phyloP scores from a whole-genome alignment of 2,113 vertebrate species.

The Ceyx cyanopectus region DNA sequence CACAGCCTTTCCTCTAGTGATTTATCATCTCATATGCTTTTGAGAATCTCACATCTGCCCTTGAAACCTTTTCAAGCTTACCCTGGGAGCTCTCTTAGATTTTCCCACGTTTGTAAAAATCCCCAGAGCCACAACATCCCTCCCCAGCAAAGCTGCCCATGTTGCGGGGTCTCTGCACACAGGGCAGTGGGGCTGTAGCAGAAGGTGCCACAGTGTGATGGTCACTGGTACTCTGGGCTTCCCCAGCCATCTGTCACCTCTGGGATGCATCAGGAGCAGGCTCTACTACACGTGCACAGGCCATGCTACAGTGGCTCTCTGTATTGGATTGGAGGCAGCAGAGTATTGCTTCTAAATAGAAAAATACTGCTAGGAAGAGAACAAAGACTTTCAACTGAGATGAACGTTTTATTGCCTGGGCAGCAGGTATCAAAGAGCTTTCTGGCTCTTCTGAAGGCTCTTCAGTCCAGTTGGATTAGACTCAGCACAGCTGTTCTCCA shows the following conservation, averaged over 20 bases:
- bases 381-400: conserved; percentile 52
- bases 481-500: conserved; percentile 63
- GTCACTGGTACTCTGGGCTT: not conserved
- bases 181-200: not conserved
- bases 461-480: conserved; percentile 48
- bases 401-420: conserved; percentile 45
- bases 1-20: not conserved
- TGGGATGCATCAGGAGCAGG: not conserved
- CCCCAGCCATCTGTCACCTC: not conserved
- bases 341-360: not conserved
- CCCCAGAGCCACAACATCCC: not conserved
- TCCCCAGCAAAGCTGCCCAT: not conserved
- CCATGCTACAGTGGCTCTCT: not conserved
- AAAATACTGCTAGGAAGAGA: conserved; percentile 3
- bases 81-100: not conserved
- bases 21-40: not conserved
- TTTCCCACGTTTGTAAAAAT: not conserved
- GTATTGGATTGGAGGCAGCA: not conserved
- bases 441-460: conserved; percentile 42
- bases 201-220: not conserved
- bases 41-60: not conserved
- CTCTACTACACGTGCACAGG: not conserved
- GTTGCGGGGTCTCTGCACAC: not conserved
- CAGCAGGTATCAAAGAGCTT: conserved; percentile 39
- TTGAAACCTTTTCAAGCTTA: not conserved